Evolutionary conservation across 2,113 vertebrate species (phyloP).

Genomic region (Patagioenas fasciata): DNA sequence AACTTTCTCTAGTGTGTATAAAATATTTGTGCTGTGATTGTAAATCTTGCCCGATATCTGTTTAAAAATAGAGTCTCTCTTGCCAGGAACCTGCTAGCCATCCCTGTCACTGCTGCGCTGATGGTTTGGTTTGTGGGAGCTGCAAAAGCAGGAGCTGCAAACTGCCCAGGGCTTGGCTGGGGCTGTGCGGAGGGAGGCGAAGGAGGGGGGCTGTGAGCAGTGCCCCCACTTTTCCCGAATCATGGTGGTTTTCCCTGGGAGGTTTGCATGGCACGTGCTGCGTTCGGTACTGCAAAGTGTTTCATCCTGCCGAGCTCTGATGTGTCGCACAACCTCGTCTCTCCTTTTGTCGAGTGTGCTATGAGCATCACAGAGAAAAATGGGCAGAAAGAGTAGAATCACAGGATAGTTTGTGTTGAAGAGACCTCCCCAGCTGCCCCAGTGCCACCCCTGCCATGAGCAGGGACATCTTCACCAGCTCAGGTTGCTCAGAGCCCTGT

Average conservation of each 20-base stretch:
- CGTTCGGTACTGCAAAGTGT: background rate
- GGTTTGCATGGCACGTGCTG: rapidly evolving
- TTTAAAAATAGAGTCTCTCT: background rate
- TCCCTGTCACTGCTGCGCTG: rapidly evolving
- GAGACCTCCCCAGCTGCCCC: too few species aligned
- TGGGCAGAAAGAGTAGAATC: too few species aligned
- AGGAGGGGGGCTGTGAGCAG: too few species aligned
- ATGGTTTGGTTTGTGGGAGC: rapidly evolving
- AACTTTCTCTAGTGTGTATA: rapidly evolving
- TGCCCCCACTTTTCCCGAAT: too few species aligned
- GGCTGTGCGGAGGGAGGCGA: too few species aligned
- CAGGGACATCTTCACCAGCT: too few species aligned
- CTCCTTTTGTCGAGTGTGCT: rapidly evolving
- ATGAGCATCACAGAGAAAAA: rapidly evolving
- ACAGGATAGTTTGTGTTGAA: too few species aligned
- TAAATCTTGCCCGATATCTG: background rate
- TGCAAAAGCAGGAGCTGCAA: background rate
- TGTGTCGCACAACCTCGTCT: rapidly evolving
- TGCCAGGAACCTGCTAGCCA: background rate
- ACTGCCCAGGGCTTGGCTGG: too few species aligned
- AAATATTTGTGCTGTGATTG: rapidly evolving
- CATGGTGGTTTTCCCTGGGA: background rate
- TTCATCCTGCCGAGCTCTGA: rapidly evolving
- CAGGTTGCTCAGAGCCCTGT: too few species aligned
- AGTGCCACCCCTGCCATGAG: too few species aligned